Conservation (phyloP, 1,140 invertebrate genomes). For the Microplitis mediator region DNA sequence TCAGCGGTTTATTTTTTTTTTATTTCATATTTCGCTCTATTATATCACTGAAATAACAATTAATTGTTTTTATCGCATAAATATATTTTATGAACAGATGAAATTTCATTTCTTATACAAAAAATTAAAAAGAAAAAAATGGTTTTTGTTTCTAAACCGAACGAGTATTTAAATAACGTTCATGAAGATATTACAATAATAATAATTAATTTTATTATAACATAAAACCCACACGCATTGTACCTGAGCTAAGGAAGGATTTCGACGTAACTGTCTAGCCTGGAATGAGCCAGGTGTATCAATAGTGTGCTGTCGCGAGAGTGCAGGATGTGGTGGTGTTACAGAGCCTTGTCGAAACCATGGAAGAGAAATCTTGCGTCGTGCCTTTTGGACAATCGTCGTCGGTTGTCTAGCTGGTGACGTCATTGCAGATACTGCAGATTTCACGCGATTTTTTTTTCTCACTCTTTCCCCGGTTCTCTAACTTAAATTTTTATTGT, state of each 20-base stretch:
- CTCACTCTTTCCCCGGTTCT: background rate
- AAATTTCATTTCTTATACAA: too few species aligned
- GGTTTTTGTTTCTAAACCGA: too few species aligned
- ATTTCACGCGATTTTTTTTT: background rate
- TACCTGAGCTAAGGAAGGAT: constrained; percentile 67
- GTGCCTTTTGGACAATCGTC: constrained; percentile 69
- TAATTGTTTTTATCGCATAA: too few species aligned
- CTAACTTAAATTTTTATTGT: constrained; percentile 12
- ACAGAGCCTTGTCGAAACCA: constrained; percentile 85
- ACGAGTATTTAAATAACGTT: too few species aligned
- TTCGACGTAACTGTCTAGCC: constrained; percentile 67
- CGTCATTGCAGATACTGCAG: constrained; percentile 45
- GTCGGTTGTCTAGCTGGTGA: constrained; percentile 63
- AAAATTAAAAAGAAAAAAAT: too few species aligned
- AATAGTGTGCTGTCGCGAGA: constrained; percentile 86
- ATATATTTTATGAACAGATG: too few species aligned
- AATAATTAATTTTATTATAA: too few species aligned
- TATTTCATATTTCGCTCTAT: too few species aligned
- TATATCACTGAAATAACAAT: too few species aligned
- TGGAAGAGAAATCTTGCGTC: constrained; percentile 84
- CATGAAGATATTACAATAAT: too few species aligned
- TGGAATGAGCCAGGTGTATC: constrained; percentile 85
- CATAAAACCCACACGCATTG: constrained; percentile 10
- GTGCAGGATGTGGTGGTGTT: constrained; percentile 69
- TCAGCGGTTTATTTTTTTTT: too few species aligned